Evolutionary conservation across 2,888 invertebrate genomes (phyloP), one percentile per base, ranked within the genome.

Genomic region (Tenodera sinensis): DNA sequence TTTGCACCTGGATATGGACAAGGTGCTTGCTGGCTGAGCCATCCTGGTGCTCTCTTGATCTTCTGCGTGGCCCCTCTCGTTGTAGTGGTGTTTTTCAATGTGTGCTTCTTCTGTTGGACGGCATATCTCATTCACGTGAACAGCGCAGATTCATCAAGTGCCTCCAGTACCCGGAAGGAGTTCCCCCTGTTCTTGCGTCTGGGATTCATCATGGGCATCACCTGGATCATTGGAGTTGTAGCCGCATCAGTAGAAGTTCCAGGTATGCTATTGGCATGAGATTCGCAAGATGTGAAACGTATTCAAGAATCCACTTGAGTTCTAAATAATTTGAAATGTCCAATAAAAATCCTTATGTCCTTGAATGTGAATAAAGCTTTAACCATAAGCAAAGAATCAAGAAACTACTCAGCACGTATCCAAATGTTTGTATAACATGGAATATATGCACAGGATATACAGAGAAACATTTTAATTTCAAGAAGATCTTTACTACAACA

Each of bases 121-220:
- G 82, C 87, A 4, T 82, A n/a, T 27, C 27, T 83, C 3, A 34
- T 87, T 42, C 34, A 28, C n/a, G 28, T 27, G 14, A 34, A 81
- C 2, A 83, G 34, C 28, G 30, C 30, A 3, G 34, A 83, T n/a
- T 7, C 83, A 27, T 12, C 14, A 27, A 28, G 34, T 82, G 8
- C 34, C 2, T 83, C 87, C 28, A 82, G 20, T 28, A 83, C 34
- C 25, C 87, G 42, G n/a, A 28, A 34, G 25, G 83, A 87, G 82
- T 87, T 83, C 15, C 82, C 34, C n/a, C 87, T 87, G 9, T 87
- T 82, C n/a, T 20, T 15, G 20, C 87, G 87, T 30, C 87, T 87
- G 27, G 83, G 34, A 20, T 42, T 87, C 83, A 87, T 87, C 82
- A 87, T 87, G 87, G 87, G 87, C 9, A 81, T 87, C 34, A 87